Percentiles rank a stretch among this genome's conserved stretches.
Conservation (phyloP, 2,113 vertebrate genomes). For the Pseudopipra pipra region DNA sequence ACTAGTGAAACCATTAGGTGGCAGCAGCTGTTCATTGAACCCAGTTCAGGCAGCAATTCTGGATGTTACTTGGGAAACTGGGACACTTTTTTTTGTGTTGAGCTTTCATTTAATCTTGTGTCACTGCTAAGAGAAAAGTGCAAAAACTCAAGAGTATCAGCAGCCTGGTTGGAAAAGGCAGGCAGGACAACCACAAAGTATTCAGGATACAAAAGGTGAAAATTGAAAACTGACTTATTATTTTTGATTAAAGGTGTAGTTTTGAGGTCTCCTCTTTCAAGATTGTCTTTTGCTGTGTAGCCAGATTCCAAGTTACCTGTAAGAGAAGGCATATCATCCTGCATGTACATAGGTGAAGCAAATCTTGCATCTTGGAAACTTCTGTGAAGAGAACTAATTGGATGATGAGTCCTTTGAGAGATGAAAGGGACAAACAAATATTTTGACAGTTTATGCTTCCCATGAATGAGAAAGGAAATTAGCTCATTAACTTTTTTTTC, state of each 20-base stretch:
- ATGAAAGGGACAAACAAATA: background rate
- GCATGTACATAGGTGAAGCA: background rate
- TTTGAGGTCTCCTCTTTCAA: background rate
- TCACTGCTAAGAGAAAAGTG: background rate
- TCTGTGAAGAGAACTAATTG: background rate
- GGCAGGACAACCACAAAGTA: background rate
- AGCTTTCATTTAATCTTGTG: background rate
- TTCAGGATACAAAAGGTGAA: background rate
- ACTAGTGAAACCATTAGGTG: background rate
- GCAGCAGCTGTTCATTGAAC: background rate
- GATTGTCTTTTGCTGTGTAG: background rate
- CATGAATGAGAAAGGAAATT: background rate
- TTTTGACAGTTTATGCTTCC: background rate
- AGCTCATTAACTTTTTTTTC: background rate
- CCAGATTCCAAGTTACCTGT: background rate
- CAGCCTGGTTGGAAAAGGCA: background rate
- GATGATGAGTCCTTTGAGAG: background rate
- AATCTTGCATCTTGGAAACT: background rate
- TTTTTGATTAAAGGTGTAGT: background rate
- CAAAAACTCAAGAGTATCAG: background rate
- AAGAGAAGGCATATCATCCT: background rate
- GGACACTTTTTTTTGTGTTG: background rate
- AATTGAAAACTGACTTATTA: background rate
- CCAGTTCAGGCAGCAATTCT: accelerated
- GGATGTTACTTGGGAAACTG: background rate